phyloP scores from a whole-genome alignment of 2,797 vertebrate species.

The Ara ararauna region DNA sequence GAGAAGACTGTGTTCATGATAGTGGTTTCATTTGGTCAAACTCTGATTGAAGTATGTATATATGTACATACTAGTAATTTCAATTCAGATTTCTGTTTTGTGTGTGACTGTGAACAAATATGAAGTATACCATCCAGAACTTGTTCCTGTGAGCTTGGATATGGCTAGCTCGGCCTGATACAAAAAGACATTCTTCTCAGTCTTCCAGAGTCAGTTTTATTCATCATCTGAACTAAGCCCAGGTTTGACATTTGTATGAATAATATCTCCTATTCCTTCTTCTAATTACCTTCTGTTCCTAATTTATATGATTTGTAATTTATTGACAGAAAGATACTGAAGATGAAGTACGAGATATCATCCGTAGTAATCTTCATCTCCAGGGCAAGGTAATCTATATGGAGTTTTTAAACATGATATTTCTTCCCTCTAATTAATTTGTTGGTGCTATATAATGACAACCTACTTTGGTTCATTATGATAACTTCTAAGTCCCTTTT shows the following conservation, averaged over 20 bases:
- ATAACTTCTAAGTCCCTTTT: background rate
- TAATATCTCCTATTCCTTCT: background rate
- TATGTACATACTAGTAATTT: background rate
- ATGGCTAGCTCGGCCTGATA: background rate
- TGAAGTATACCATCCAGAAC: background rate
- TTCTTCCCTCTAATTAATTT: background rate
- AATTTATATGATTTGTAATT: constrained; percentile 14
- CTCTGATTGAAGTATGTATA: background rate
- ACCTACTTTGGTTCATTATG: background rate
- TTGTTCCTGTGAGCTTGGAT: background rate
- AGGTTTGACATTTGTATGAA: background rate
- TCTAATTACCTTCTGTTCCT: background rate
- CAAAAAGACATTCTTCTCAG: background rate
- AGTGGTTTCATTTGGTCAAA: background rate
- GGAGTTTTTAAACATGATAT: background rate
- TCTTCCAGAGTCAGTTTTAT: background rate
- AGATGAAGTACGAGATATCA: constrained; percentile 91
- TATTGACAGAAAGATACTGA: constrained; percentile 93
- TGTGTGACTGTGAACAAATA: background rate
- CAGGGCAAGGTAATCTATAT: constrained; percentile 90
- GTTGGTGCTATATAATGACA: background rate
- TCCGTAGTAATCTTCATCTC: constrained; percentile 91
- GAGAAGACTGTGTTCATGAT: background rate
- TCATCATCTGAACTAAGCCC: background rate
- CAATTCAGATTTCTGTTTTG: background rate